Base-by-base conservation (phyloP, 2,113 vertebrate genomes). In the Sitta europaea region DNA sequence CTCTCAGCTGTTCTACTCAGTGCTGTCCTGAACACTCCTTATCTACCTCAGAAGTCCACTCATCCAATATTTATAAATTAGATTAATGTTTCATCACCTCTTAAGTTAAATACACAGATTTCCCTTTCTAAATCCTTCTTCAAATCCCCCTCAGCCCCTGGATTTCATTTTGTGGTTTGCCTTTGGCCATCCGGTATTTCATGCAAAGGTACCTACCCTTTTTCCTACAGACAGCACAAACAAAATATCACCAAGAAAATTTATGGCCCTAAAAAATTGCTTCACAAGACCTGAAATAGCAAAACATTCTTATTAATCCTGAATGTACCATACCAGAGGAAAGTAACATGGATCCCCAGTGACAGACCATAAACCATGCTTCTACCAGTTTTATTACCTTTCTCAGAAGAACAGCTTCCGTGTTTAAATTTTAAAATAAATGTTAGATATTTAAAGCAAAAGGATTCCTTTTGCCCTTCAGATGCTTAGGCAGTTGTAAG, bases 1-100 rank as follows among this genome's bases (percentile, higher is more conserved):
- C 57, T 79, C 31, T 91, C 68, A 72, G 33, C 50, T 70, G 35
- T n/a, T 88, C 38, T 77, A 14, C 47, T 73, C 38, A 62, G 42
- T 10, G 1, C 62, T 80, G 18, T 81, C 76, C 71, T 70, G 67
- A 85, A 19, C 15, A 58, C 2, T 81, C 40, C 36, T 82, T 82
- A 54, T n/a, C 23, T 54, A 86, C 63, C 63, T 92, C n/a, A 61
- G 5, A 94, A 88, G 51, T 86, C 63, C 20, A 23, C 17, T 87
- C 47, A 73, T 92, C 62, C 83, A 95, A 88, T 51, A 80, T 96
- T 80, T 83, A 91, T 74, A 71, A 61, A 51, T 55, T 62, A 19
- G 40, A 86, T 95, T 35, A 92, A 88, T 88, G 75, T 93, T 96
- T 96, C 51, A 95, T 74, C 78, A 88, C 68, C 48, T 83, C 59